Evolutionary conservation across 2,113 vertebrate genomes (phyloP), one percentile per base, ranked within the genome.

Genomic region (Motacilla tschutschensis): DNA sequence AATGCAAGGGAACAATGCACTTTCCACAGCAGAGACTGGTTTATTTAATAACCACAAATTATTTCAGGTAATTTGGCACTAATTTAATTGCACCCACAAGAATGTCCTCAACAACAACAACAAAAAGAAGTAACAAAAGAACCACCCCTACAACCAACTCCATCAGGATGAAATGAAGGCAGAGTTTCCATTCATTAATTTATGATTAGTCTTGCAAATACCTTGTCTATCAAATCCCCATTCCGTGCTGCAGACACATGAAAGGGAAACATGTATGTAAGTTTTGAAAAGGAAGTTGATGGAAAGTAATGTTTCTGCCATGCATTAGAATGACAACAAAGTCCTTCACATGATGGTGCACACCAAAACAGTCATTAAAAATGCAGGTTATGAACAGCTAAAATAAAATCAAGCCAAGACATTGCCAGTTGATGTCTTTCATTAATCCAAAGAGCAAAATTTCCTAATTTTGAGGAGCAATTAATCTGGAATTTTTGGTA

Each of bases 1-100:
- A 91, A 93, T 91, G 62, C 75, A 47, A 64, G 74, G 44, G 72
- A 91, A 90, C 84, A 88, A 89, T 90, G 51, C 17, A 57, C 65
- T 94, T 94, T 93, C 88, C 84, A 90, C 87, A 91, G 86, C 71
- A 95, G 69, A 94, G 64, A 46, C 59, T 57, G 40, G 36, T 81
- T 91, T 92, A 65, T 94, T 94, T 93, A 92, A 94, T 91, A 96
- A 91, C 90, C 88, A 89, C 92, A 89, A 92, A 95, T 94, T 95
- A 95, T 93, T 91, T 90, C 90, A 93, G 91, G 93, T 95, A 93
- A 94, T 95, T 95, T 94, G 91, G 88, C 93, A 94, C 80, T 77
- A 71, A 67, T 93, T 95, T 92, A 82, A 65, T 69, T 85, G 64
- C 65, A 83, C 88, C 88, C 90, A 88, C 91, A 95, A 88, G 86